These are phyloP conservation scores for Parazoanthus darwini DNA, from an alignment of 92 coral and sea anemone species.

Conservation along the genomic window DNA sequence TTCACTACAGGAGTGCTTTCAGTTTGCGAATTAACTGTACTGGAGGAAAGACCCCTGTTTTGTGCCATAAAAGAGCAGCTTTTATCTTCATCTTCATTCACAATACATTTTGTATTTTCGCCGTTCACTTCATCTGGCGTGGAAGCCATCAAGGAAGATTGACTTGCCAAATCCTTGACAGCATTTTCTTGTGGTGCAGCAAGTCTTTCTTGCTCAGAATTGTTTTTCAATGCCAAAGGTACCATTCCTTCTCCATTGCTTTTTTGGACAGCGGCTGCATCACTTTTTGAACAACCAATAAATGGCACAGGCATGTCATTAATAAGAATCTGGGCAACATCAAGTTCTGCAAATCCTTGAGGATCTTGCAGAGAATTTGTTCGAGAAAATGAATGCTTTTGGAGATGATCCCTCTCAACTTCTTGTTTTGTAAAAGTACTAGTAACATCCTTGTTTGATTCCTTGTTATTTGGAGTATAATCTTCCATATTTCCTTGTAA, in stretches of 20 bases:
- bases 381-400: neutral
- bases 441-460: neutral
- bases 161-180: neutral
- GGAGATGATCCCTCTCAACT: neutral
- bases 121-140: neutral
- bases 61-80: neutral
- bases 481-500: neutral
- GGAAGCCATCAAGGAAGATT: neutral
- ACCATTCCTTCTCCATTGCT: neutral
- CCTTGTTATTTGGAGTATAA: neutral
- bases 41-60: neutral
- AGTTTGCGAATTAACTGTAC: neutral
- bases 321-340: constrained; percentile 88
- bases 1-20: neutral
- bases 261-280: neutral
- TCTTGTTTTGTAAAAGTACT: constrained; percentile 3
- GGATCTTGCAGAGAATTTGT: constrained; percentile 4
- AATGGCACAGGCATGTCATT: constrained; percentile 86
- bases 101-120: neutral
- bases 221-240: neutral
- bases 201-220: neutral
- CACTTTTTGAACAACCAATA: constrained; percentile 32
- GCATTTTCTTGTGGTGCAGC: constrained; percentile 16
- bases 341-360: constrained; percentile 75
- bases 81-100: neutral